Percentiles rank a stretch among this genome's conserved stretches.
phyloP scores from a whole-genome alignment of 1,140 invertebrate species.

The Leptopilina boulardi region DNA sequence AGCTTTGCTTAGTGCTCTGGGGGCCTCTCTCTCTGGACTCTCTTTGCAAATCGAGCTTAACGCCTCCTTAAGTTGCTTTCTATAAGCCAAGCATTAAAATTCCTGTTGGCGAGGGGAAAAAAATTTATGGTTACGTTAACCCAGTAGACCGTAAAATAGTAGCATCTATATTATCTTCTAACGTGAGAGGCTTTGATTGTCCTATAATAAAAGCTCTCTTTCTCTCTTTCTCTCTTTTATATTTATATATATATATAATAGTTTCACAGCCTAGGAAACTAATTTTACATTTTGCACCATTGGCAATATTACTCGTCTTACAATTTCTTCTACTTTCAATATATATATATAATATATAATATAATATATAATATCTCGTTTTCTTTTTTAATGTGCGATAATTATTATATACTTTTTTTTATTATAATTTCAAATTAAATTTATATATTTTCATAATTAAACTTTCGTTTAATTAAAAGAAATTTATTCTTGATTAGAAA shows the following conservation, averaged over 20 bases:
- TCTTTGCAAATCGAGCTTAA: slow-evolving; percentile 25
- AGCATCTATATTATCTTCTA: slow-evolving; percentile 23
- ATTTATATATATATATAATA: too few species aligned
- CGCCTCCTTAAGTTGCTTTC: slow-evolving; percentile 3
- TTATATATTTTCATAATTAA: too few species aligned
- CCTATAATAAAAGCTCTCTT: slow-evolving; percentile 22
- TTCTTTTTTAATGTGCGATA: background rate
- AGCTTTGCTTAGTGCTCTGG: slow-evolving; percentile 7
- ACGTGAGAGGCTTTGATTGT: slow-evolving; percentile 1
- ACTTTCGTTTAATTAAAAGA: too few species aligned
- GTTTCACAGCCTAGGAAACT: slow-evolving; percentile 1
- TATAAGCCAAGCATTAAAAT: slow-evolving; percentile 9
- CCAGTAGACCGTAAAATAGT: slow-evolving; percentile 32
- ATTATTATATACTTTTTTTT: background rate
- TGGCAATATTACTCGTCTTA: background rate
- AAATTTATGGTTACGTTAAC: slow-evolving; percentile 29
- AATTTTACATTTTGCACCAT: slow-evolving; percentile 26
- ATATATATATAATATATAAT: background rate
- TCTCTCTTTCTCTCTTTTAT: too few species aligned
- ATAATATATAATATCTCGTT: too few species aligned
- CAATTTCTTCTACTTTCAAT: background rate
- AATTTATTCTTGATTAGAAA: too few species aligned
- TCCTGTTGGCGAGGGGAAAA: slow-evolving; percentile 15
- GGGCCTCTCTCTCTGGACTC: background rate
- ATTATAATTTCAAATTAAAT: too few species aligned